Evolutionary conservation across 2,888 invertebrate genomes (phyloP), one percentile per base, ranked within the genome.

Genomic region (Lydus trimaculatus): DNA sequence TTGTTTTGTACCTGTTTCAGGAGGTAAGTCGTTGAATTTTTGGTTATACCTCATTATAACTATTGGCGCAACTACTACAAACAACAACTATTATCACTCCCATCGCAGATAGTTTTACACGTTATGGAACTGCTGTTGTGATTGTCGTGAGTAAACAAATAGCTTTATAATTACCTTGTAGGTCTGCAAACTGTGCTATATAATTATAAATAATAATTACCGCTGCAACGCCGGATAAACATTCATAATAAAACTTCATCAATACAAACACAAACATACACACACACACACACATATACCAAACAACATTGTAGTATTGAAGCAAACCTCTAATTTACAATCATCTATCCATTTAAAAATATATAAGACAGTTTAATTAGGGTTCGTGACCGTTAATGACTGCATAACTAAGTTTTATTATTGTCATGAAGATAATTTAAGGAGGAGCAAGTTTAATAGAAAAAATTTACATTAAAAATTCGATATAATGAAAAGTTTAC

Each of bases 131-230:
- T 60, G 61, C 58, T 60, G 31, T 61, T 13, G 43, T 65, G 67
- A 72, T 72, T 72, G 77, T 75, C 76, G 72, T 75, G 75, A 80
- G 82, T 83, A 82, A 83, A 82, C 81, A 84, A 84, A 84, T 84
- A 83, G 82, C 81, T 82, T 84, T 84, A 82, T 84, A 84, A 84
- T 84, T 83, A 81, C 78, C 70, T 73, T 71, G 72, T 72, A 73
- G 68, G 74, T 48, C 76, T 68, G 77, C 79, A 81, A 81, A 82
- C 75, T 78, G 73, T 75, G 77, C 75, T 77, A 73, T 77, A 76
- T 82, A 83, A 83, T 84, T 84, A 84, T 80, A 80, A 81, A 80
- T 77, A 79, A 81, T 84, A 83, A 84, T 82, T 82, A 80, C 79
- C 73, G 78, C 74, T 75, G 79, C 79, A 84, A 84, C 84, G 76